phyloP scores from a whole-genome alignment of 2,113 vertebrate genomes.

The Scomber colias region DNA sequence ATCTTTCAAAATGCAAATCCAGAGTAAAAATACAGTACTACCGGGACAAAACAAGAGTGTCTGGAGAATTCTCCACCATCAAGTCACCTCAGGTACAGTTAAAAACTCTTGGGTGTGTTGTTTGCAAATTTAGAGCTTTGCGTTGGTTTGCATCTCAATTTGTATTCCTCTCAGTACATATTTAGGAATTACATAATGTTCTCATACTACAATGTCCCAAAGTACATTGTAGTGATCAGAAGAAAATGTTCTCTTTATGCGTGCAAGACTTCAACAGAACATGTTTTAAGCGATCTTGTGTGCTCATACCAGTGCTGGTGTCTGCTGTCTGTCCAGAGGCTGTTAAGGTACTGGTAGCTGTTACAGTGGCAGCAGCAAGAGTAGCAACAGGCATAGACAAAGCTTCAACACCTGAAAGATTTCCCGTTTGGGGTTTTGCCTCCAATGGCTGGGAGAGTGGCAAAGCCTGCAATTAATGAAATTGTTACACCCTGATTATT shows the following conservation, averaged over 20 bases:
- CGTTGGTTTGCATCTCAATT: not conserved
- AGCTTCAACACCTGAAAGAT: constrained; percentile 43
- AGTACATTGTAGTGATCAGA: not conserved
- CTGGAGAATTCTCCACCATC: no score
- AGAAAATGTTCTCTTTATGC: not conserved
- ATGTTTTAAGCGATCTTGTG: constrained; percentile 7
- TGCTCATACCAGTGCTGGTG: constrained; percentile 50
- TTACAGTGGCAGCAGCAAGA: constrained; percentile 46
- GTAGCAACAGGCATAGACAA: constrained; percentile 38
- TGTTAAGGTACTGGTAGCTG: constrained; percentile 45
- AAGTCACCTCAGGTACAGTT: not conserved
- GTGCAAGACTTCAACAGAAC: not conserved
- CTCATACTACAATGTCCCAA: not conserved
- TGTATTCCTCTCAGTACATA: not conserved
- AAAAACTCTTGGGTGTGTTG: not conserved
- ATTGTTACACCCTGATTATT: not conserved
- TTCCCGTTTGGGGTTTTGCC: constrained; percentile 57
- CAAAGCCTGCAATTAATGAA: constrained; percentile 54
- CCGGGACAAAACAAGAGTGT: no score
- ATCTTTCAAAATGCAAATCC: not conserved
- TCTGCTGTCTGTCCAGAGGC: constrained; percentile 49
- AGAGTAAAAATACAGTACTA: no score
- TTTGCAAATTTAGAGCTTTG: not conserved
- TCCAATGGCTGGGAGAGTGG: constrained; percentile 71
- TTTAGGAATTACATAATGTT: not conserved